These are phyloP conservation scores for Listronotus bonariensis DNA, from an alignment of 1,140 invertebrate species.

Conservation along the genomic window DNA sequence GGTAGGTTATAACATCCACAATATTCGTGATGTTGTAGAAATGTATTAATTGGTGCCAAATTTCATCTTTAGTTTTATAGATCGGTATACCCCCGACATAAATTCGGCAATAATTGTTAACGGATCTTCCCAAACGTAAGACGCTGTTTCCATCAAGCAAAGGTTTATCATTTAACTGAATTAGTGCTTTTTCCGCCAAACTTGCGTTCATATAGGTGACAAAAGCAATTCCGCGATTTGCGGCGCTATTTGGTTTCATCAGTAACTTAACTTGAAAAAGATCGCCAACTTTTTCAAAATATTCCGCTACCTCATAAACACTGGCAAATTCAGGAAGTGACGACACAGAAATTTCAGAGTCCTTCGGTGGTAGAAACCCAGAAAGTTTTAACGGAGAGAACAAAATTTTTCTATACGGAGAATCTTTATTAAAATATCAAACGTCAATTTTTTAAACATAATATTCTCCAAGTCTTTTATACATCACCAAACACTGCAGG, in stretches of 20 bases:
- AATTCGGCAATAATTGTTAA: constrained; percentile 78
- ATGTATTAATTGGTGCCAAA: constrained; percentile 69
- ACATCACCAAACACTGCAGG: too few species aligned
- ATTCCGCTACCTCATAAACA: constrained; percentile 26
- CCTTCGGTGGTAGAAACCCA: constrained; percentile 11
- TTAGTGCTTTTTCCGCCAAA: too few species aligned
- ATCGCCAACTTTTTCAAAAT: constrained; percentile 31
- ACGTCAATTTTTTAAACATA: too few species aligned
- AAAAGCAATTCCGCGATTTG: too few species aligned
- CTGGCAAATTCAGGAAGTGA: constrained; percentile 26
- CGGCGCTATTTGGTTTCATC: too few species aligned
- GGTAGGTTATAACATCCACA: constrained; percentile 77
- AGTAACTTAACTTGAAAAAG: constrained; percentile 30
- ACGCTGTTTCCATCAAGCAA: neutral
- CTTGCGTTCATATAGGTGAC: too few species aligned
- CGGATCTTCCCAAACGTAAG: constrained; percentile 21
- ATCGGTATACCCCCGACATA: constrained; percentile 84
- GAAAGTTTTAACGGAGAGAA: neutral
- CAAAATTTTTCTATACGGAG: constrained; percentile 2
- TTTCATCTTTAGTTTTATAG: constrained; percentile 70
- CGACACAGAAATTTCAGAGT: constrained; percentile 29
- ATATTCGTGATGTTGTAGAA: constrained; percentile 60
- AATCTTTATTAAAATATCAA: too few species aligned
- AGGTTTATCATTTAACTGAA: too few species aligned
- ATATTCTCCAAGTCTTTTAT: too few species aligned